Evolutionary conservation across 2,888 invertebrate genomes (phyloP), one percentile per base, ranked within the genome.

Genomic region (Nyleta sp.): DNA sequence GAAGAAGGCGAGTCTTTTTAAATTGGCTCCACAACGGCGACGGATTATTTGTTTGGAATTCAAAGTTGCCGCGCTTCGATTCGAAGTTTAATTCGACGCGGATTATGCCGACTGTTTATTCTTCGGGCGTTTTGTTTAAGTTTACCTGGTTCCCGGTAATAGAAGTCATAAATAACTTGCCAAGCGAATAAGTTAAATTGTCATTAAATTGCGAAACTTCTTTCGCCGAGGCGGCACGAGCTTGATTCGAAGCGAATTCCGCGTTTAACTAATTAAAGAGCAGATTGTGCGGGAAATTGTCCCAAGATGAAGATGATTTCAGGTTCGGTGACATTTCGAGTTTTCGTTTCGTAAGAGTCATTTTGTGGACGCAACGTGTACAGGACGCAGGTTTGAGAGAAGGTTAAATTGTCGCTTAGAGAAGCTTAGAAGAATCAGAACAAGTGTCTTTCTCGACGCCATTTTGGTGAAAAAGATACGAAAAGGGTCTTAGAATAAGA

Each of bases 51-150:
- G 72, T 72, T 67, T 60, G 28, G 50, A 73, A 73, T 73, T 59
- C 57, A 65, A 65, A 65, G 48, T 57, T 64, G 50, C 40, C 65
- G 65, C 60, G 52, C 59, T 44, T 38, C 59, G 52, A 59, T 62
- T 40, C 55, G 44, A 74, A 74, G 74, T 74, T 74, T 74, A 67
- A 67, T 74, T 59, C 74, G 62, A 67, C 42, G 55, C 60, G 35
- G 71, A 74, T 84, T 82, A 80, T 83, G 79, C 80, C 80, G 77
- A 59, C 65, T 82, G 80, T 78, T 81, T 83, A 80, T 80, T 40
- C 80, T 78, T 53, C 44, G 55, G 57, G 71, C 68, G 80, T 80
- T 81, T 65, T 83, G 59, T 74, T 67, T 53, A 64, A 64, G 59
- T 67, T 74, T 46, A 46, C 60, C 67, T 60, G 44, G 59, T 74